These are phyloP conservation scores for Polyommatus iphigenia DNA, from an alignment of 2,888 invertebrate species.

Conservation along the genomic window DNA sequence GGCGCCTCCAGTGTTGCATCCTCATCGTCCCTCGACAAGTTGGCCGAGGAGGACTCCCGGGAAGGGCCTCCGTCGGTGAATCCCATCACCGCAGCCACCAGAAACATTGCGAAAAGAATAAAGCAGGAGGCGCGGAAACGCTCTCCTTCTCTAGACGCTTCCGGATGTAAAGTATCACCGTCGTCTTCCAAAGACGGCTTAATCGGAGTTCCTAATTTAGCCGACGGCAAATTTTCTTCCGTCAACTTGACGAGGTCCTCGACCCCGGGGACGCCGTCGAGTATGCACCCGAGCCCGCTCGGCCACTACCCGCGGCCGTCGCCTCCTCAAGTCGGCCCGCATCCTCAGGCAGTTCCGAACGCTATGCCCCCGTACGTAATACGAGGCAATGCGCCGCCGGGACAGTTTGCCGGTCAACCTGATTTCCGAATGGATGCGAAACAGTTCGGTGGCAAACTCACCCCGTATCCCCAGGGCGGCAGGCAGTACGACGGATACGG, in stretches of 20 bases:
- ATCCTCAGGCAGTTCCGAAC: slow-evolving; percentile 81
- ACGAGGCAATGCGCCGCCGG: slow-evolving; percentile 74
- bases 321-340: slow-evolving; percentile 83
- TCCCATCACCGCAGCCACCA: slow-evolving; percentile 75
- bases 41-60: slow-evolving; percentile 87
- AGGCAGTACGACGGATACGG: slow-evolving; percentile 66
- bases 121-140: slow-evolving; percentile 80
- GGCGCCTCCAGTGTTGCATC: slow-evolving; percentile 86
- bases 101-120: slow-evolving; percentile 75
- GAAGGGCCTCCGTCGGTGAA: slow-evolving; percentile 85
- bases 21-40: slow-evolving; percentile 85
- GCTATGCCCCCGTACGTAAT: slow-evolving; percentile 80
- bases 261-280: slow-evolving; percentile 82
- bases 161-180: slow-evolving; percentile 74
- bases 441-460: slow-evolving; percentile 71
- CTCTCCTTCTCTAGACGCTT: slow-evolving; percentile 76
- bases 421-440: slow-evolving; percentile 77
- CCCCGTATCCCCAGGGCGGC: slow-evolving; percentile 70
- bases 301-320: slow-evolving; percentile 85
- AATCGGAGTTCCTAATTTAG: slow-evolving; percentile 64
- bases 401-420: slow-evolving; percentile 74
- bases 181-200: slow-evolving; percentile 79
- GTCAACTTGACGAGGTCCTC: slow-evolving; percentile 83
- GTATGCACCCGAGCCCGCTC: slow-evolving; percentile 83
- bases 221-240: slow-evolving; percentile 82